phyloP scores from a whole-genome alignment of 2,888 invertebrate genomes.

The Tiliacea citrago region DNA sequence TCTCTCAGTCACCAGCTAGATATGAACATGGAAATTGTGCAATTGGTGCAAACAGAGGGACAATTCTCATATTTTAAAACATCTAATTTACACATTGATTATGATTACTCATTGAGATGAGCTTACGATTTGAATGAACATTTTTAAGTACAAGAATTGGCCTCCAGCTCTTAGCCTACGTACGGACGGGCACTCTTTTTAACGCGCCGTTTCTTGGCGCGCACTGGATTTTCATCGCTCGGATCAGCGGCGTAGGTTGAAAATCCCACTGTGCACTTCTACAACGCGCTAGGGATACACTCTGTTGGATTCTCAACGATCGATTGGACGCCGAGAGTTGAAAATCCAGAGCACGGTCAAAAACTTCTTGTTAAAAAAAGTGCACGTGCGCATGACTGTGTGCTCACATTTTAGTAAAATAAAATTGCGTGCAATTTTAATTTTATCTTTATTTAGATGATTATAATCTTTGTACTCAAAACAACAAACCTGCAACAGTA shows the following conservation, averaged over 20 bases:
- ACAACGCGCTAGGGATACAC: no score
- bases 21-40: neutral
- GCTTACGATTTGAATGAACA: neutral
- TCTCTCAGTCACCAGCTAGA: neutral
- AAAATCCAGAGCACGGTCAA: no score
- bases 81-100: no score
- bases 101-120: neutral
- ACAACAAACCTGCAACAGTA: slow-evolving; percentile 79
- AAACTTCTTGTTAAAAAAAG: no score
- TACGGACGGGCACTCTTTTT: no score
- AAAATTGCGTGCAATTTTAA: slow-evolving; percentile 15
- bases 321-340: no score
- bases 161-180: neutral
- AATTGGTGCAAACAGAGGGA: neutral
- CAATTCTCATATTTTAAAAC: neutral
- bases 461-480: neutral
- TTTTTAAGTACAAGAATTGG: neutral
- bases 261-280: no score
- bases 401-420: neutral
- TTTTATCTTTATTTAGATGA: neutral
- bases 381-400: no score
- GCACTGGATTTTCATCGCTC: no score
- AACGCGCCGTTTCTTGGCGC: no score
- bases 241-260: no score
- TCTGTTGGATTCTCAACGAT: no score